Evolutionary conservation across 2,888 invertebrate species (phyloP), one percentile per base, ranked within the genome.

Genomic region (Quadroppia sp.): DNA sequence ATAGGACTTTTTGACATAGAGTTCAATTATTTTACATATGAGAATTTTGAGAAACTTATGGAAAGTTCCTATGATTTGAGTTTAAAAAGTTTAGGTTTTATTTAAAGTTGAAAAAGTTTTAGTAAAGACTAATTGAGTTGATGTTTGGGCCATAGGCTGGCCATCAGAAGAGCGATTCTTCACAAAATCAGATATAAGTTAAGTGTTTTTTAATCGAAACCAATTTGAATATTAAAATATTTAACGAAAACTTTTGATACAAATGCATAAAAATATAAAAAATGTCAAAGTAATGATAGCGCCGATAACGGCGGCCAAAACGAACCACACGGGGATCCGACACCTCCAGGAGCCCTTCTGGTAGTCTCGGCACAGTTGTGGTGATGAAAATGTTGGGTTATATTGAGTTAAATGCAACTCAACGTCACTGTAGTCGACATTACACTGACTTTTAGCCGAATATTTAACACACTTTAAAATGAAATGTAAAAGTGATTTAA

Each of bases 271-370:
- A 32, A 73, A 23, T 13, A 73, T 20, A 32, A 30, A 0, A n/a
- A 73, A 30, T 13, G 69, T 67, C 4, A 73, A 15, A n/a, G 69
- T 3, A 30, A 40, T 45, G 36, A 73, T 17, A 3, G 30, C 32
- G 13, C 11, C 42, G 23, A 67, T 30, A 6, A 73, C 17, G 4
- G 48, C 28, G 13, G 45, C 30, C 13, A 73, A 15, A n/a, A 48
- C 20, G 28, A 73, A 40, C 73, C 73, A 73, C 6, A 53, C 20
- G 23, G 69, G 73, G 28, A 73, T 2, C 48, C 36, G 28, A 20
- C 73, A 73, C 20, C 50, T 48, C 32, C 45, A 45, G 4, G 48
- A 56, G 7, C 73, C 73, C 23, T 69, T 67, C 20, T 67, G 73
- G 36, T 73, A 73, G 40, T 73, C 50, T 13, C 48, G 30, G 25